These are phyloP conservation scores for Hephaestus fuliginosus DNA, from an alignment of 2,797 vertebrate genomes.

Conservation along the genomic window DNA sequence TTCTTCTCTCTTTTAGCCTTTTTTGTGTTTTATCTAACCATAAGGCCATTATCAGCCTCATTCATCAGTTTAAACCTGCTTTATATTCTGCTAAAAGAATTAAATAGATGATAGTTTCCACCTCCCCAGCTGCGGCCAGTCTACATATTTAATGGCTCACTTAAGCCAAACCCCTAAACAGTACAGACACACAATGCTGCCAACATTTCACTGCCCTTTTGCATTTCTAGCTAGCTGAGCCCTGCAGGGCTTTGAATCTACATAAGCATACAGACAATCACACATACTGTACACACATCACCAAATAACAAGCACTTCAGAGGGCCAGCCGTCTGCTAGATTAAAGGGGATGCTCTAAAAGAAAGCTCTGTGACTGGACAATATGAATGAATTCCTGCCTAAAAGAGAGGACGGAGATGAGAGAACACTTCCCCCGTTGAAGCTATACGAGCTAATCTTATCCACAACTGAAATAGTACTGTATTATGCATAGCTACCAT, in stretches of 20 bases:
- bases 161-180: constrained; percentile 37
- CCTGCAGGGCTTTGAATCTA: constrained; percentile 22
- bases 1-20: not conserved
- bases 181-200: constrained; percentile 7
- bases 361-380: constrained; percentile 11
- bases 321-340: constrained; percentile 15
- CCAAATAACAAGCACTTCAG: constrained; percentile 25
- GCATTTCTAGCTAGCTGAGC: constrained; percentile 56
- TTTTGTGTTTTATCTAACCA: not conserved
- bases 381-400: not conserved
- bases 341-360: constrained; percentile 25
- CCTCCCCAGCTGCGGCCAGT: constrained; percentile 47
- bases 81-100: not conserved
- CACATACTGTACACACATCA: constrained; percentile 6
- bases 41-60: not conserved
- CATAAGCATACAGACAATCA: constrained; percentile 10
- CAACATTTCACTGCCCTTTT: constrained; percentile 42
- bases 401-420: constrained; percentile 1
- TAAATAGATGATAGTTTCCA: not conserved
- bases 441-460: constrained; percentile 43
- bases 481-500: not conserved
- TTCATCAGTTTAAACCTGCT: not conserved
- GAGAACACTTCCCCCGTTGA: constrained; percentile 3
- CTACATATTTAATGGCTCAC: constrained; percentile 59
- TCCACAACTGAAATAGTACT: not conserved